A percentile compares a stretch with the other conserved stretches of the same genome.
Conservation (phyloP, 2,888 invertebrate genomes). For the Acanthosepion esculentum region DNA sequence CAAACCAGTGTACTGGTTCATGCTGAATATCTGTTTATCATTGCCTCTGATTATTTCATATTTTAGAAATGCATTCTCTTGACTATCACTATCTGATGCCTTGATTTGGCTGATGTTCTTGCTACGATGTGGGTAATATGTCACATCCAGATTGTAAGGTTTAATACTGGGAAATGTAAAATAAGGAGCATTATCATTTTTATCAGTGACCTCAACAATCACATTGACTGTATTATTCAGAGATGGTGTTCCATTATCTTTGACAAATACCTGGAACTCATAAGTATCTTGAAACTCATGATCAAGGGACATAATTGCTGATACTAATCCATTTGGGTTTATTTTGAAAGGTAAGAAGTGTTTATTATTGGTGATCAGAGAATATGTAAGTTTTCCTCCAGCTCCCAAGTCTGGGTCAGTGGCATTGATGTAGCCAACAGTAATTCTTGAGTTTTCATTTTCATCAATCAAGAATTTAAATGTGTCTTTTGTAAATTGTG, state of each 20-base stretch:
- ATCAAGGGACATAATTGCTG: slow-evolving; percentile 22
- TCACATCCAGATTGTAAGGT: slow-evolving; percentile 33
- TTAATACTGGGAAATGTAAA: slow-evolving; percentile 22
- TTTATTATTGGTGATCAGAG: not conserved
- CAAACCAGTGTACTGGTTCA: slow-evolving; percentile 13
- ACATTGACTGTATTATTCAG: not conserved
- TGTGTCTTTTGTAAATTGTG: slow-evolving; percentile 2
- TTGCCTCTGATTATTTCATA: slow-evolving; percentile 13
- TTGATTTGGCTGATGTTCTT: slow-evolving; percentile 17
- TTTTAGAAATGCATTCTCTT: slow-evolving; percentile 33
- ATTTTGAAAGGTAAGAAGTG: slow-evolving; percentile 33
- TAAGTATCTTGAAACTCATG: slow-evolving; percentile 33
- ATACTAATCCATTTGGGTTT: not conserved
- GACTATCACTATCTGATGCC: not conserved
- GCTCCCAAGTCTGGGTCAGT: slow-evolving; percentile 14
- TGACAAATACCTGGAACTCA: not conserved
- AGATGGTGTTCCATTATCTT: slow-evolving; percentile 23
- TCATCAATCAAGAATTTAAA: slow-evolving; percentile 33
- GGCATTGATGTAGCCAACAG: slow-evolving; percentile 12
- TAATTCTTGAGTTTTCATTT: not conserved
- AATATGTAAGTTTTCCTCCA: not conserved
- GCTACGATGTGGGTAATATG: not conserved
- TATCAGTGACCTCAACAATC: slow-evolving; percentile 12
- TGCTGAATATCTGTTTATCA: not conserved
- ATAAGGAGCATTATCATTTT: slow-evolving; percentile 23